These are phyloP conservation scores for Sarcophaga rosellei DNA, from an alignment of 2,888 invertebrate species.

Conservation along the genomic window DNA sequence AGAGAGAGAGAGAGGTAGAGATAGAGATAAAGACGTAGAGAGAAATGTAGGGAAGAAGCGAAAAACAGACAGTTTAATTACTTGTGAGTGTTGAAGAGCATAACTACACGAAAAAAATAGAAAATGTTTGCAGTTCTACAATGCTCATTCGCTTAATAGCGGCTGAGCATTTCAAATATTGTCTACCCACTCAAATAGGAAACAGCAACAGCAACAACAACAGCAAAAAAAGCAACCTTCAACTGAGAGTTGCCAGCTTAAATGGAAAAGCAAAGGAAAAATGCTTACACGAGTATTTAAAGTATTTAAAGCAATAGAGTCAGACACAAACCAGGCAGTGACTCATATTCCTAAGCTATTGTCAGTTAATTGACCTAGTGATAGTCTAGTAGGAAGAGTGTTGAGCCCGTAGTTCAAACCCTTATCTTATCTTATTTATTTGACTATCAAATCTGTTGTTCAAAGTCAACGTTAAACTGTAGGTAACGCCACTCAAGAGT, in stretches of 20 bases:
- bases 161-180: neutral
- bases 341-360: no score
- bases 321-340: no score
- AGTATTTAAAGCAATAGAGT: no score
- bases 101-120: constrained; percentile 26
- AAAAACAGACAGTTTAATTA: constrained; percentile 62
- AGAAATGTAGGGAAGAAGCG: neutral
- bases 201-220: neutral
- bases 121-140: neutral
- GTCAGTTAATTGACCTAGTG: no score
- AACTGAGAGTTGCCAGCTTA: neutral
- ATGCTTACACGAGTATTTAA: no score
- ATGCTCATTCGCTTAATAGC: neutral
- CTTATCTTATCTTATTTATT: no score
- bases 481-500: no score
- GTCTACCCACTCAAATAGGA: constrained; percentile 1
- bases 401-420: no score
- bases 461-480: no score
- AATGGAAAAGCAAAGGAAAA: neutral
- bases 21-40: constrained; percentile 35
- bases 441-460: no score
- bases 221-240: neutral
- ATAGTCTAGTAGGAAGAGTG: no score
- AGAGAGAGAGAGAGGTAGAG: neutral
- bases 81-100: constrained; percentile 62